phyloP scores from a whole-genome alignment of 2,888 invertebrate genomes.

The Furcula furcula region DNA sequence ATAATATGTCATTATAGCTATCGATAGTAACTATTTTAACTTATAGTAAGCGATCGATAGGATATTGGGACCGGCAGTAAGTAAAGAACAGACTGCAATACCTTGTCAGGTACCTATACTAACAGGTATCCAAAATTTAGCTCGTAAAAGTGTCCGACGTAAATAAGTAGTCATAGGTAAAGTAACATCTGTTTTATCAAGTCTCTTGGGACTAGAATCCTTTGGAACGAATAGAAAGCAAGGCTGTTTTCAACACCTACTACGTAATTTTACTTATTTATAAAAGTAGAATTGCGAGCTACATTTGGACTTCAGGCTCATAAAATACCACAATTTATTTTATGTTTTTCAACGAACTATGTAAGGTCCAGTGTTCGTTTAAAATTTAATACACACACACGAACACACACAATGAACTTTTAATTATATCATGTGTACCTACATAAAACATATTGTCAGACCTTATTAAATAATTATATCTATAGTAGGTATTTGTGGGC shows the following conservation, averaged over 20 bases:
- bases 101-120: conserved; percentile 30
- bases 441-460: no score
- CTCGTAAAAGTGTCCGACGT: conserved; percentile 24
- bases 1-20: no score
- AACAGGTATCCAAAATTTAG: conserved; percentile 23
- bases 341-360: background rate
- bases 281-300: background rate
- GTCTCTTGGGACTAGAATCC: conserved; percentile 15
- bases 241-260: conserved; percentile 22
- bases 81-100: conserved; percentile 21
- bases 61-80: no score
- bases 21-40: no score
- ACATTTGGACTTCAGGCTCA: background rate
- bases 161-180: conserved; percentile 23
- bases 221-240: conserved; percentile 9
- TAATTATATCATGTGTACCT: no score
- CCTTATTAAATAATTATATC: no score
- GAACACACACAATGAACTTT: no score
- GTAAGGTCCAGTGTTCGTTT: background rate
- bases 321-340: conserved; percentile 1
- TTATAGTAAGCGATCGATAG: no score
- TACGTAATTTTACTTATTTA: conserved; percentile 18
- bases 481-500: no score
- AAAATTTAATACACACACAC: background rate
- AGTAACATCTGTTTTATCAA: conserved; percentile 30